These are phyloP conservation scores for Noctua fimbriata DNA, from an alignment of 2,888 invertebrate genomes.

Conservation along the genomic window DNA sequence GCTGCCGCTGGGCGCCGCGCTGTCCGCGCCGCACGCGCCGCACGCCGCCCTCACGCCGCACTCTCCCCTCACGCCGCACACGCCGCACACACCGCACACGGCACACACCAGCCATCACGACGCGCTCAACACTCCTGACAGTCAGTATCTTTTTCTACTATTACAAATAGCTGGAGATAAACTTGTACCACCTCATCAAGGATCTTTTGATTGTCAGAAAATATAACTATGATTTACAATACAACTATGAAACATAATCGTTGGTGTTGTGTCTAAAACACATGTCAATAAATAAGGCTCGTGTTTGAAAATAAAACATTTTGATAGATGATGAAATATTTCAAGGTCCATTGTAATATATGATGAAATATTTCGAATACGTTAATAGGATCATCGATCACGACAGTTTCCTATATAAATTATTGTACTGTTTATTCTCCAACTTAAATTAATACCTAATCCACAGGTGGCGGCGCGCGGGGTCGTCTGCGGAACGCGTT, in stretches of 20 bases:
- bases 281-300: neutral
- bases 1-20: constrained; percentile 74
- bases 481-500: constrained; percentile 92
- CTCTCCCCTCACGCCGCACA: constrained; percentile 15
- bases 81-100: constrained; percentile 28
- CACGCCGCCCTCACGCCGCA: neutral
- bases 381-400: neutral
- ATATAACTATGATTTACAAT: neutral
- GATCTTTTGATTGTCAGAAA: neutral
- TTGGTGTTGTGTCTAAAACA: neutral
- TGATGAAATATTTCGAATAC: neutral
- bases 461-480: constrained; percentile 78
- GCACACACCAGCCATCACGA: constrained; percentile 51
- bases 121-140: constrained; percentile 78
- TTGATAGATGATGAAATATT: too few relatives aligned
- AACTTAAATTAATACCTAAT: neutral
- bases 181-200: neutral
- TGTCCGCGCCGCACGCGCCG: constrained; percentile 25
- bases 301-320: neutral
- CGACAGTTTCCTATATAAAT: neutral
- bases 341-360: neutral
- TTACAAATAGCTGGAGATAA: neutral
- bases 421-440: neutral
- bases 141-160: constrained; percentile 49
- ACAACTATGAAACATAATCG: too few relatives aligned